A percentile compares a stretch with the other conserved stretches of the same genome.
Evolutionary conservation across 2,888 invertebrate genomes (phyloP).

Genomic region (Piscicola geometra): DNA sequence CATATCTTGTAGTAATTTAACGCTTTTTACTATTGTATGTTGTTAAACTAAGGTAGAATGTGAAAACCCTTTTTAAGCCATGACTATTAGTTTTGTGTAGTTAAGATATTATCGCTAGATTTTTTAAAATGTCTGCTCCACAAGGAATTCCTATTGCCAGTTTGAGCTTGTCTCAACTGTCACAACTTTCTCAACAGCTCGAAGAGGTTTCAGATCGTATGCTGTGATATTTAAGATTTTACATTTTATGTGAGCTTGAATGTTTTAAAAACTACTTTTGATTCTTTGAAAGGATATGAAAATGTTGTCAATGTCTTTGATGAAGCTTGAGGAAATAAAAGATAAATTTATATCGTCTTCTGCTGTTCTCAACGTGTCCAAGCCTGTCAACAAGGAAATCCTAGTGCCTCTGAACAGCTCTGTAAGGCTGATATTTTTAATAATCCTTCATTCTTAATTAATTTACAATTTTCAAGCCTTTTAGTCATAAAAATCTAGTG

Average conservation of each 20-base stretch:
- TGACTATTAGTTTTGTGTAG: too few species aligned
- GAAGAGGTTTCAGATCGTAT: conserved; percentile 37
- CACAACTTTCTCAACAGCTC: conserved; percentile 40
- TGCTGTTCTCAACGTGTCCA: conserved; percentile 67
- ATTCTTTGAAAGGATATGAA: conserved; percentile 66
- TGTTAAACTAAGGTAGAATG: too few species aligned
- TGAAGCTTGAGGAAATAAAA: conserved; percentile 81
- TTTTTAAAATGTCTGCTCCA: conserved; percentile 19
- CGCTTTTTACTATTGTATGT: too few species aligned
- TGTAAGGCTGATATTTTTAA: conserved; percentile 57
- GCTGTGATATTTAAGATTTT: background rate
- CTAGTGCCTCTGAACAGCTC: conserved; percentile 91
- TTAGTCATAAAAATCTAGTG: too few species aligned
- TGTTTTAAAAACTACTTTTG: conserved; percentile 35
- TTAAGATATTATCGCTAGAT: too few species aligned
- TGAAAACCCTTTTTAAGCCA: too few species aligned
- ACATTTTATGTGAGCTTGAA: background rate
- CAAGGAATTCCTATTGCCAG: conserved; percentile 37
- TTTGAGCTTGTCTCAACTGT: conserved; percentile 38
- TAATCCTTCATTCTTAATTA: background rate
- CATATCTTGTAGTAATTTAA: too few species aligned
- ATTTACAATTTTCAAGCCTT: too few species aligned
- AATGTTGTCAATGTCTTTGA: conserved; percentile 82
- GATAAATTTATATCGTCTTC: conserved; percentile 82
- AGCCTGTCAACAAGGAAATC: conserved; percentile 75